Conservation (phyloP, 2,888 invertebrate species). For the Megastigmus dorsalis region DNA sequence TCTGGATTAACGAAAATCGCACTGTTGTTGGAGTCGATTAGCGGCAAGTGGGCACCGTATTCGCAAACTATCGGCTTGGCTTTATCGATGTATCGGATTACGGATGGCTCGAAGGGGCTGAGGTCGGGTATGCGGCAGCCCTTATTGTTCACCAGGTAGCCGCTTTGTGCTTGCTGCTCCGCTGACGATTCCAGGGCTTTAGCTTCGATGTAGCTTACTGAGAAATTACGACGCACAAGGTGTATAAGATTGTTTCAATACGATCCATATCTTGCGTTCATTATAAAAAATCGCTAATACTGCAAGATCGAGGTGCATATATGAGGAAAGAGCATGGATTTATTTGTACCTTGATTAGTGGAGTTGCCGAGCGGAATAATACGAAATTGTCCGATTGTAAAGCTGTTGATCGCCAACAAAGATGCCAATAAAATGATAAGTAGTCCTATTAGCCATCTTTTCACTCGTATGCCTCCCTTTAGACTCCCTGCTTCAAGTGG, state of each 20-base stretch:
- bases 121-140: slow-evolving; percentile 83
- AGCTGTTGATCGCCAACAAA: slow-evolving; percentile 66
- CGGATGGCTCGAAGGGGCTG: slow-evolving; percentile 78
- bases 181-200: slow-evolving; percentile 28
- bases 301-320: background rate
- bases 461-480: slow-evolving; percentile 60
- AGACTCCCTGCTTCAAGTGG: slow-evolving; percentile 51
- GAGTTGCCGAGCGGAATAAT: slow-evolving; percentile 46
- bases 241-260: no score
- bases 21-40: slow-evolving; percentile 78
- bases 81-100: slow-evolving; percentile 77
- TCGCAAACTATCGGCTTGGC: slow-evolving; percentile 77
- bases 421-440: slow-evolving; percentile 64
- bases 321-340: slow-evolving; percentile 25
- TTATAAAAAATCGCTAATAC: background rate
- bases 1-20: slow-evolving; percentile 77
- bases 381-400: slow-evolving; percentile 64
- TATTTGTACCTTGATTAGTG: slow-evolving; percentile 50
- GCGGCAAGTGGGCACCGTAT: slow-evolving; percentile 75
- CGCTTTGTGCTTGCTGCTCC: slow-evolving; percentile 56
- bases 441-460: slow-evolving; percentile 66
- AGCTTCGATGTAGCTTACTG: slow-evolving; percentile 34
- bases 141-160: slow-evolving; percentile 78
- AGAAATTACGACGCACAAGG: background rate
- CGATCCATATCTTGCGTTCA: no score